Evolutionary conservation across 2,888 invertebrate genomes (phyloP), one percentile per base, ranked within the genome.

Genomic region (Sisyra nigra): DNA sequence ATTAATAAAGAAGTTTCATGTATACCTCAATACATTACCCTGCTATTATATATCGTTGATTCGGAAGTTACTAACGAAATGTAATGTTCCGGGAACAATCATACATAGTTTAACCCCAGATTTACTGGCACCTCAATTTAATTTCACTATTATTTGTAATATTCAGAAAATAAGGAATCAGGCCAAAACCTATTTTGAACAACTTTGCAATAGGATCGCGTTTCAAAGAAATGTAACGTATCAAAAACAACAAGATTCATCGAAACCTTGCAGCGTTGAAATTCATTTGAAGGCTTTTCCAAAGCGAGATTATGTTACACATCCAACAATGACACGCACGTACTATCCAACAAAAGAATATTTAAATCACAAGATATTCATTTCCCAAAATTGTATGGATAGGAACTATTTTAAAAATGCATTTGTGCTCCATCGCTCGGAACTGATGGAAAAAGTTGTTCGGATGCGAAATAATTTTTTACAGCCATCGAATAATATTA

Each of bases 401-500:
- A 65, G 67, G 5, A 79, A 82, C 52, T 76, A 77, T 33, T 93
- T 87, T 59, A 74, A 92, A 51, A 97, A 98, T 66, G 91, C 97
- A 1, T 96, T 89, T 56, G 96, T 96, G 66, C 88, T 98, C 57
- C 86, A 88, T 14, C 71, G 97, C 39, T 73, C 81, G 51, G 80
- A 84, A 57, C 66, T 97, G 37, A 69, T 96, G 48, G 91, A 92
- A 63, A 96, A 96, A 69, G 83, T 94, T 48, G 80, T 86, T 2
- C 71, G 91, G 53, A 93, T 99, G 91, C 76, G 94, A 34, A 84
- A 89, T 36, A 93, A 94, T 60, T 89, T 96, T 65, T 67, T 94
- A 32, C 84, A 85, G 54, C 77, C 82, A 2, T 69, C 86, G 35
- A 68, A 78, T 14, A 78, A 80, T 48, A 79, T 79, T 1, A 75